A percentile compares a stretch with the other conserved stretches of the same genome.
These are phyloP conservation scores for Rhogogaster chlorosoma DNA, from an alignment of 2,888 invertebrate species.

Conservation along the genomic window DNA sequence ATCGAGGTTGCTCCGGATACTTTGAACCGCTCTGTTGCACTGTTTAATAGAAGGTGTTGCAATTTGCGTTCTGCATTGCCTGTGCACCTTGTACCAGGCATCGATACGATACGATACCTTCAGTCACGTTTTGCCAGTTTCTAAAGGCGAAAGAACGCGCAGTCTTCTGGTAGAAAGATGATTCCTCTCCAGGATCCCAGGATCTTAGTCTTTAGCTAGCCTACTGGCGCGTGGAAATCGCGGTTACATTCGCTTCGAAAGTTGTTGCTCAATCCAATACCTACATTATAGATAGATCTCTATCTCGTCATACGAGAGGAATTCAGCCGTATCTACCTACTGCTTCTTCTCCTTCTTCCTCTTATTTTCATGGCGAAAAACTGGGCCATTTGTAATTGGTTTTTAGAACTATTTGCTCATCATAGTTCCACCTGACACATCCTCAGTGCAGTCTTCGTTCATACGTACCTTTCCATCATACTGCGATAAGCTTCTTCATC, in stretches of 20 bases:
- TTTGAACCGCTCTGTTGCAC: slow-evolving; percentile 38
- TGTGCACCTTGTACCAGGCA: background rate
- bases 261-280: slow-evolving; percentile 30
- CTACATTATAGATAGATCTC: background rate
- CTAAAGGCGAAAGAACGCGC: slow-evolving; percentile 32
- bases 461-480: background rate
- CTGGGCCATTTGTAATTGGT: background rate
- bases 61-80: slow-evolving; percentile 33
- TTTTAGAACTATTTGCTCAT: background rate
- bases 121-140: slow-evolving; percentile 36
- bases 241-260: slow-evolving; percentile 14
- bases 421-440: background rate
- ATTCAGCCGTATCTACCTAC: slow-evolving; percentile 6
- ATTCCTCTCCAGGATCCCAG: slow-evolving; percentile 34
- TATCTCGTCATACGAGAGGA: slow-evolving; percentile 31
- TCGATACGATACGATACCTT: slow-evolving; percentile 14
- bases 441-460: background rate
- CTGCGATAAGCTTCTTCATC: background rate
- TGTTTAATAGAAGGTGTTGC: slow-evolving; percentile 42
- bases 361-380: background rate
- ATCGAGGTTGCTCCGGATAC: slow-evolving; percentile 29
- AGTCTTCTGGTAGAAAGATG: background rate
- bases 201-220: slow-evolving; percentile 29
- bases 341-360: background rate
- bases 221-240: slow-evolving; percentile 38